Evolutionary conservation across 2,888 invertebrate genomes (phyloP).

Genomic region (Lithophane socia): DNA sequence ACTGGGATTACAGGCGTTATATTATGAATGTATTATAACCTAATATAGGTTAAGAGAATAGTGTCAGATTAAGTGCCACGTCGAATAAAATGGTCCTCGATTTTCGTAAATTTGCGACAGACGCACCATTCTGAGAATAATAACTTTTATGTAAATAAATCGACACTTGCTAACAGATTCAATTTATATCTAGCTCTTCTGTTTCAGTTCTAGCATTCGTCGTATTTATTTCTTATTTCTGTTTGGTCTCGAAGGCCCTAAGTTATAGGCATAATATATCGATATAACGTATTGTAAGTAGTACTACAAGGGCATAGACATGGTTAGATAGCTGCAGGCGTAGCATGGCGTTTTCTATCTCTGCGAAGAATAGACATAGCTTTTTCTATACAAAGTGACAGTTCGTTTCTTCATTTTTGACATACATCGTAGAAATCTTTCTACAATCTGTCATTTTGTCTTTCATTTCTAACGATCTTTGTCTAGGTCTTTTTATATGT

Average conservation of each 20-base stretch:
- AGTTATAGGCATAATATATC: not conserved
- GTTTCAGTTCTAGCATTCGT: not conserved
- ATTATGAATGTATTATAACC: too few relatives aligned
- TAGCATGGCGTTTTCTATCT: too few relatives aligned
- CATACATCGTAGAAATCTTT: too few relatives aligned
- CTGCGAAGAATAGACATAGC: too few relatives aligned
- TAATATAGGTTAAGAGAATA: too few relatives aligned
- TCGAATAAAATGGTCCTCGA: slow-evolving; percentile 23
- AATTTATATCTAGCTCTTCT: slow-evolving; percentile 16
- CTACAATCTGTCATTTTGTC: too few relatives aligned
- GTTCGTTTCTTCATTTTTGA: too few relatives aligned
- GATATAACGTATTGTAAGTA: not conserved
- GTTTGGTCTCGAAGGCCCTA: not conserved
- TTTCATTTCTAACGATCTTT: too few relatives aligned
- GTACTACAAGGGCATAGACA: not conserved
- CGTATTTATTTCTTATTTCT: not conserved
- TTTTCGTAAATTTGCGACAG: slow-evolving; percentile 19
- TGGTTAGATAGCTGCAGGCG: not conserved
- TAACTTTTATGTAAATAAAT: not conserved
- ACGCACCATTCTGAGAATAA: slow-evolving; percentile 11
- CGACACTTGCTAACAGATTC: slow-evolving; percentile 22
- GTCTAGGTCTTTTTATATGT: too few relatives aligned
- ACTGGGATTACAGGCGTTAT: too few relatives aligned
- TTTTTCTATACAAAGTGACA: too few relatives aligned
- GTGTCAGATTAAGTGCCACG: too few relatives aligned